Conservation (phyloP, 2,797 vertebrate species). For the Anas bahamensis region DNA sequence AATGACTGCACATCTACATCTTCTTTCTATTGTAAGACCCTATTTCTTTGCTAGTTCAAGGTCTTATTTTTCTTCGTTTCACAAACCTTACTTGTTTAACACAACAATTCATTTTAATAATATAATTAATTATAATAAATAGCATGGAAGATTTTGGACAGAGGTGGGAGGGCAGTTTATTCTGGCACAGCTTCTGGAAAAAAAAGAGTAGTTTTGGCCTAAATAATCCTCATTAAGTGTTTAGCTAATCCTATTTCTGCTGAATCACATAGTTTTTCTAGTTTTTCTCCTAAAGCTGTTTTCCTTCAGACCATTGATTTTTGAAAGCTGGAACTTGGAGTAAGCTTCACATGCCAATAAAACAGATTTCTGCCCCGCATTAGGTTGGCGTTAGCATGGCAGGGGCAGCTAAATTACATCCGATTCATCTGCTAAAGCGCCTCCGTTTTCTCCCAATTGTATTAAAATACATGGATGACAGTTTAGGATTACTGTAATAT, state of each 20-base stretch:
- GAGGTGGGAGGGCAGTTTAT: background rate
- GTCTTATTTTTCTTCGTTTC: background rate
- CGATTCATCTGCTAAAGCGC: background rate
- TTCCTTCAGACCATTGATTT: background rate
- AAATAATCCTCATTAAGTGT: background rate
- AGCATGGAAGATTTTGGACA: background rate
- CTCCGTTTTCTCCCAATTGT: background rate
- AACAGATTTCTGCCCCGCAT: background rate
- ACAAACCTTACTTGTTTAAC: background rate
- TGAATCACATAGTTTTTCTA: background rate
- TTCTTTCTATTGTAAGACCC: background rate
- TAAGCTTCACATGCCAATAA: background rate
- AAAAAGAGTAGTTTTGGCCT: background rate
- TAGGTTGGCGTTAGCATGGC: background rate
- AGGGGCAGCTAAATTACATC: background rate
- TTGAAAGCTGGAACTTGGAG: background rate
- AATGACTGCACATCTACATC: background rate
- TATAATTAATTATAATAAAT: background rate
- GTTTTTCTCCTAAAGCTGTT: background rate
- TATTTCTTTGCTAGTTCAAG: background rate
- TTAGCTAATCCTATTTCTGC: constrained; percentile 20
- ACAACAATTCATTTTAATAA: background rate
- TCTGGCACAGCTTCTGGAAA: background rate
- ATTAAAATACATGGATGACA: background rate
- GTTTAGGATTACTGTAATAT: background rate